phyloP scores from a whole-genome alignment of 2,113 vertebrate species.

The Poicephalus gulielmi region DNA sequence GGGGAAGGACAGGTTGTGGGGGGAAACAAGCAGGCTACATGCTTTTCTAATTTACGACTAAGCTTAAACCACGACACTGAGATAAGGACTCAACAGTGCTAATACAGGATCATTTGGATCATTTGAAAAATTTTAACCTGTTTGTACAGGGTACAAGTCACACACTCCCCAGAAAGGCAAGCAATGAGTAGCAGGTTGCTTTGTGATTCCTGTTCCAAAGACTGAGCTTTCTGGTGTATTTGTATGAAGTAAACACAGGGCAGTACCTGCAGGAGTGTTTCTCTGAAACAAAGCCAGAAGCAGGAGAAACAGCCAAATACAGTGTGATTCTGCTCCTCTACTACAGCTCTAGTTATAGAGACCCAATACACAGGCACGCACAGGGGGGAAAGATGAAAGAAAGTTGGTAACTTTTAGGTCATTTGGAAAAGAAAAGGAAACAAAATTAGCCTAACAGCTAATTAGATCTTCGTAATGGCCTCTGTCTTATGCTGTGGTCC shows the following conservation, averaged over 20 bases:
- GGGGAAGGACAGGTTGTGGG: too few relatives aligned
- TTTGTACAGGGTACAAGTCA: neutral
- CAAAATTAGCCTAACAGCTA: neutral
- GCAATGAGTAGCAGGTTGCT: neutral
- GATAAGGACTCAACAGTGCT: neutral
- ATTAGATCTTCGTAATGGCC: neutral
- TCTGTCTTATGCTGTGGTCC: neutral
- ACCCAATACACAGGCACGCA: neutral
- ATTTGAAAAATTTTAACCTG: neutral
- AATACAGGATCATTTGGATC: neutral
- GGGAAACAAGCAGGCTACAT: too few relatives aligned
- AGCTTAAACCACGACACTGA: too few relatives aligned
- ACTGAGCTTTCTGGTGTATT: neutral
- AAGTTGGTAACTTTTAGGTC: neutral
- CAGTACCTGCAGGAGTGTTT: neutral
- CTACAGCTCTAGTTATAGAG: neutral
- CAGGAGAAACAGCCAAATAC: neutral
- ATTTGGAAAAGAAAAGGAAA: neutral
- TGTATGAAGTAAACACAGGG: neutral
- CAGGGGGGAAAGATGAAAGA: neutral
- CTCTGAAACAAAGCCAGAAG: neutral
- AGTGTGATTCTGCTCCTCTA: rapidly evolving
- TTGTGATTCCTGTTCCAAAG: neutral
- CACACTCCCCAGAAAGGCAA: neutral
- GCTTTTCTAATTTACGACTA: too few relatives aligned